These are phyloP conservation scores for Silurus asotus DNA, from an alignment of 2,113 vertebrate species.

Conservation along the genomic window DNA sequence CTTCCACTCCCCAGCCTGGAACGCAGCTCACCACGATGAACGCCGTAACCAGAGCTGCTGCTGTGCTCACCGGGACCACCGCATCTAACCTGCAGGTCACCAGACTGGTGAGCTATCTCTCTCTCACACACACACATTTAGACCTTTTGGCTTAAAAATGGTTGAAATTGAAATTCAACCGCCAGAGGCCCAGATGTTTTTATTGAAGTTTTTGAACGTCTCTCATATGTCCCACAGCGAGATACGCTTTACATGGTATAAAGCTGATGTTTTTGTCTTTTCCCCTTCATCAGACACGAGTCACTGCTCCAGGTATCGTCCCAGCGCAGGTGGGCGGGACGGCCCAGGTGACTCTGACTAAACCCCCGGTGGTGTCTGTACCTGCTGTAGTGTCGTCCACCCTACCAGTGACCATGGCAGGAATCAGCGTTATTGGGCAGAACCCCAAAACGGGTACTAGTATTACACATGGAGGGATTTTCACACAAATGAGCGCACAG, in stretches of 20 bases:
- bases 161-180: too few relatives aligned
- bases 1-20: slow-evolving; percentile 77
- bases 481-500: neutral
- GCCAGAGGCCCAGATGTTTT: too few relatives aligned
- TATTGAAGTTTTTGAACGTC: too few relatives aligned
- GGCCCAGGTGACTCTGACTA: slow-evolving; percentile 86
- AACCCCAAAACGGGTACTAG: slow-evolving; percentile 77
- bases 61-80: slow-evolving; percentile 81
- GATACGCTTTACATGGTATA: too few relatives aligned
- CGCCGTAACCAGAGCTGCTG: slow-evolving; percentile 79
- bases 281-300: slow-evolving; percentile 69
- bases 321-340: slow-evolving; percentile 78
- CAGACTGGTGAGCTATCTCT: slow-evolving; percentile 82
- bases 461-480: neutral
- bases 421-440: slow-evolving; percentile 84
- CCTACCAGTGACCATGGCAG: slow-evolving; percentile 82
- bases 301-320: slow-evolving; percentile 80
- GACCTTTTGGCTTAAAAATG: neutral
- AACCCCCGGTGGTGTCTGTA: slow-evolving; percentile 83
- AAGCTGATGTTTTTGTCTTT: neutral
- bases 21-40: slow-evolving; percentile 86
- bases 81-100: slow-evolving; percentile 87
- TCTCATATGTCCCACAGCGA: too few relatives aligned
- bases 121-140: neutral
- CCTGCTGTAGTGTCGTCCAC: slow-evolving; percentile 86